Percentiles rank a stretch among this genome's conserved stretches.
Conservation (phyloP, 1,140 invertebrate species). For the Drosophila novamexicana region DNA sequence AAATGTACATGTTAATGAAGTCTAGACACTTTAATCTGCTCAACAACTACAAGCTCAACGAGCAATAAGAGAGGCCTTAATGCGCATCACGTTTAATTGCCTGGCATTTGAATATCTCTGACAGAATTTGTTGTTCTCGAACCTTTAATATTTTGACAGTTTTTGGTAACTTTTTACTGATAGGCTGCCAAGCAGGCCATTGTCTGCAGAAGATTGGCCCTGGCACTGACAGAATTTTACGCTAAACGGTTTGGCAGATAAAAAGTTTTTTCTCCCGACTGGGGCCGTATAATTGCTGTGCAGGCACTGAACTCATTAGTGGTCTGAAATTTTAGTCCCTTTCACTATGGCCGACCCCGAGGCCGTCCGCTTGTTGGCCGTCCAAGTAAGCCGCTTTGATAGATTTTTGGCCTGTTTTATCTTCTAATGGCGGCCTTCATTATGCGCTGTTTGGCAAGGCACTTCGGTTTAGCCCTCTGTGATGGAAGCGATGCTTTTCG, state of each 20-base stretch:
- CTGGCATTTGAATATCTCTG: slow-evolving; percentile 58
- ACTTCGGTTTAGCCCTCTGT: slow-evolving; percentile 34
- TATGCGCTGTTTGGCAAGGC: slow-evolving; percentile 64
- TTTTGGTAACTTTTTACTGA: slow-evolving; percentile 60
- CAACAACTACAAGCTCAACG: slow-evolving; percentile 26
- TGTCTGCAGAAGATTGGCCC: slow-evolving; percentile 36
- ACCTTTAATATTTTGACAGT: slow-evolving; percentile 68
- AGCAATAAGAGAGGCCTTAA: slow-evolving; percentile 47
- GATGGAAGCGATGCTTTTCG: slow-evolving; percentile 2
- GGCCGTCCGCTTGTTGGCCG: slow-evolving; percentile 26
- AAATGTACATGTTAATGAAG: slow-evolving; percentile 67
- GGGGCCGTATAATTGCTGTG: slow-evolving; percentile 68
- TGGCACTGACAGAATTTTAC: slow-evolving; percentile 26
- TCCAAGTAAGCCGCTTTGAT: slow-evolving; percentile 53
- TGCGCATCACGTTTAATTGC: slow-evolving; percentile 53
- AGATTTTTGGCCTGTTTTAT: slow-evolving; percentile 71
- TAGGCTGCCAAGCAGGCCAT: slow-evolving; percentile 25
- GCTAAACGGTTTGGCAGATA: slow-evolving; percentile 69
- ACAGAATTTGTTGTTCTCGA: slow-evolving; percentile 34
- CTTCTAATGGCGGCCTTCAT: slow-evolving; percentile 76
- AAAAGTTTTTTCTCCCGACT: slow-evolving; percentile 51
- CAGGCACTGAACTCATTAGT: slow-evolving; percentile 73
- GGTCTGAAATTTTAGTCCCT: slow-evolving; percentile 26
- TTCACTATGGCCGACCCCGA: background rate
- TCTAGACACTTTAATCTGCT: slow-evolving; percentile 61